These are phyloP conservation scores for Drosophila varians DNA, from an alignment of 1,140 invertebrate species.

Conservation along the genomic window DNA sequence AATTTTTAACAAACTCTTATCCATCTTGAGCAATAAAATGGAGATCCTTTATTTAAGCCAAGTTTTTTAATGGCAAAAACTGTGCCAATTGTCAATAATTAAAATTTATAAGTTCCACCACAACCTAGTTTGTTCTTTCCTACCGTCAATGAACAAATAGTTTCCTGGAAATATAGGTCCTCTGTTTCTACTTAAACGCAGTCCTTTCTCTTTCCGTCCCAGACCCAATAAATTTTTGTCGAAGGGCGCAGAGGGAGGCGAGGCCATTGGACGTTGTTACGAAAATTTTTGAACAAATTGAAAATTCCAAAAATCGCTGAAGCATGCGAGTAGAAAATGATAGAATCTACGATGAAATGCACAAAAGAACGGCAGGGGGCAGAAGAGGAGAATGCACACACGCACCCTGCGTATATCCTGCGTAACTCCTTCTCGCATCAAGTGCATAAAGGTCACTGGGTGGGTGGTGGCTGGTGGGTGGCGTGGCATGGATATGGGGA, in stretches of 20 bases:
- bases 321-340: conserved; percentile 77
- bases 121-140: not conserved
- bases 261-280: conserved; percentile 22
- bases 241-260: conserved; percentile 3
- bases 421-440: conserved; percentile 43
- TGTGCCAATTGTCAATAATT: not conserved
- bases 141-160: not conserved
- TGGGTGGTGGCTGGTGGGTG: not conserved
- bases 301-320: conserved; percentile 80
- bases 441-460: conserved; percentile 43
- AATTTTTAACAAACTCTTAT: too few relatives aligned
- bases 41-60: too few relatives aligned
- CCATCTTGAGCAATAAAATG: too few relatives aligned
- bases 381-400: conserved; percentile 29
- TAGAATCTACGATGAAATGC: conserved; percentile 80
- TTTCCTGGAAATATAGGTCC: not conserved
- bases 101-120: not conserved
- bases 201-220: not conserved
- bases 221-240: conserved; percentile 53
- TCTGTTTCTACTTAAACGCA: not conserved
- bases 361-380: conserved; percentile 39
- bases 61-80: too few relatives aligned
- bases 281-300: conserved; percentile 81
- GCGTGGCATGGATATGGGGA: not conserved
- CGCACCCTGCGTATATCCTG: conserved; percentile 30